These are phyloP conservation scores for Cotesia vestalis DNA, from an alignment of 1,140 invertebrate species.

Conservation along the genomic window DNA sequence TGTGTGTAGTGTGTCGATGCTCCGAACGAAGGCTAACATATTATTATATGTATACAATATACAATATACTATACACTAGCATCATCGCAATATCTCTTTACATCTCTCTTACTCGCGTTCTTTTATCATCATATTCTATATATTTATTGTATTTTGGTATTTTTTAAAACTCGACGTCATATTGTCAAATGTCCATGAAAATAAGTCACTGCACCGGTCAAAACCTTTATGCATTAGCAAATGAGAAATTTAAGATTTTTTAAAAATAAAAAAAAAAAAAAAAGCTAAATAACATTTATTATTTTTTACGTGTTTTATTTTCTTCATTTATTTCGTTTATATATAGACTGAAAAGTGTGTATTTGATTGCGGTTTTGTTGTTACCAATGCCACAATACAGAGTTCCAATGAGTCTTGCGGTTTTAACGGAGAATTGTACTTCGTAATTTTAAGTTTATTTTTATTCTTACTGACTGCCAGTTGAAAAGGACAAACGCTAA, in stretches of 20 bases:
- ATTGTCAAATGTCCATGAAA: conserved; percentile 11
- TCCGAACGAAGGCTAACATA: conserved; percentile 19
- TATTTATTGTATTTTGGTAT: too few species aligned
- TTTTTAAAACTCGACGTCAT: not conserved
- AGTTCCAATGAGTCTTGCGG: conserved; percentile 3
- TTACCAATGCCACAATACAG: not conserved
- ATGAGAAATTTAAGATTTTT: too few species aligned
- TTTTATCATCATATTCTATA: too few species aligned
- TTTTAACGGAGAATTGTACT: conserved; percentile 2
- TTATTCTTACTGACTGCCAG: not conserved
- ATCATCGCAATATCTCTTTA: too few species aligned
- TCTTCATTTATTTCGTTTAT: too few species aligned
- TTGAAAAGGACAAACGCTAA: too few species aligned
- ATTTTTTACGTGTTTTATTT: too few species aligned
- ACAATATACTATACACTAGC: not conserved
- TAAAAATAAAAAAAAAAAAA: too few species aligned
- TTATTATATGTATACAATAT: conserved; percentile 11
- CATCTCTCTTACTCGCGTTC: too few species aligned
- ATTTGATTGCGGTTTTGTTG: too few species aligned
- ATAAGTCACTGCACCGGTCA: conserved; percentile 4
- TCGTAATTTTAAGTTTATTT: not conserved
- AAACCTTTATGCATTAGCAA: not conserved
- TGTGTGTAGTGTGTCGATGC: conserved; percentile 14
- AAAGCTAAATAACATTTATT: too few species aligned
- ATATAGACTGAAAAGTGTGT: too few species aligned